Evolutionary conservation across 1,140 invertebrate species (phyloP).

Genomic region (Ectropis grisescens): DNA sequence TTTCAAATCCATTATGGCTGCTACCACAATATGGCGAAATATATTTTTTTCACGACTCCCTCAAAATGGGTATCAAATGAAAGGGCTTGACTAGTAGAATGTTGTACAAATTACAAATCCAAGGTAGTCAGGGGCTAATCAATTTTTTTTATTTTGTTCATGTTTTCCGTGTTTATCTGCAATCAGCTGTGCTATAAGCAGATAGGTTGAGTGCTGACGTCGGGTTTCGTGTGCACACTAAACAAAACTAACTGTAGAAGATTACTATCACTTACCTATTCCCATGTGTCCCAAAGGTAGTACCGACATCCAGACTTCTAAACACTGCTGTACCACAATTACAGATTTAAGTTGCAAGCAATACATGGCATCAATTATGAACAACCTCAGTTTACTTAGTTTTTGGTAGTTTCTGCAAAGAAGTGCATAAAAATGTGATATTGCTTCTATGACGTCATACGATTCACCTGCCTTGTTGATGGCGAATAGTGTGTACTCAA

Average conservation of each 20-base stretch:
- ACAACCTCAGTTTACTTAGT: slow-evolving; percentile 41
- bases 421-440: slow-evolving; percentile 56
- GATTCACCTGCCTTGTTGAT: slow-evolving; percentile 27
- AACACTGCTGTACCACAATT: slow-evolving; percentile 43
- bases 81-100: too few species aligned
- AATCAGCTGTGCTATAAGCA: too few species aligned
- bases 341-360: slow-evolving; percentile 52
- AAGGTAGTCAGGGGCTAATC: too few species aligned
- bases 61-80: too few species aligned
- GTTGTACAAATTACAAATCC: too few species aligned
- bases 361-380: slow-evolving; percentile 63
- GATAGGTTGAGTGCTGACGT: too few species aligned
- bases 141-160: too few species aligned
- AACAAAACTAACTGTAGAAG: slow-evolving; percentile 1
- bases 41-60: too few species aligned
- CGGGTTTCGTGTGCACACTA: slow-evolving; percentile 5
- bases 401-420: slow-evolving; percentile 44
- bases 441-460: slow-evolving; percentile 39
- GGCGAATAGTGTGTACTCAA: slow-evolving; percentile 51
- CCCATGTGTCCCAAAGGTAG: slow-evolving; percentile 47
- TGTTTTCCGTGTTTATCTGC: too few species aligned
- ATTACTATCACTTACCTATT: slow-evolving; percentile 29
- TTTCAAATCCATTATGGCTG: too few species aligned
- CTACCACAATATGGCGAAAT: too few species aligned
- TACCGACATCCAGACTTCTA: slow-evolving; percentile 55